Conservation (phyloP, 1,140 invertebrate genomes). For the Drosophila lacertosa region DNA sequence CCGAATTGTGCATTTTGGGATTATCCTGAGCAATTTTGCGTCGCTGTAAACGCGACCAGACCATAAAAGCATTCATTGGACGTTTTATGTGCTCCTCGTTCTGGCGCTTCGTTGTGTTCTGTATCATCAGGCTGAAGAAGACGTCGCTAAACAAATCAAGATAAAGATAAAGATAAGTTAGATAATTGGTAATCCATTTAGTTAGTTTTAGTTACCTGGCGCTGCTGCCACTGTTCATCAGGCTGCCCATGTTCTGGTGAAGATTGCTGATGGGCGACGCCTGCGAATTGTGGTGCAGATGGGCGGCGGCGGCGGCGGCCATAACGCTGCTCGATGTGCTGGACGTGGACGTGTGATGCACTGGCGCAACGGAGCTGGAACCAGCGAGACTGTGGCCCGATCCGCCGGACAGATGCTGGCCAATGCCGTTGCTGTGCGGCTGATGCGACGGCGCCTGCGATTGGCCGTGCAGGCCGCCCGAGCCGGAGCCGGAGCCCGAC, state of each 20-base stretch:
- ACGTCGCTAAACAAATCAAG: slow-evolving; percentile 67
- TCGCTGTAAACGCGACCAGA: slow-evolving; percentile 93
- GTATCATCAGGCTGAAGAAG: slow-evolving; percentile 83
- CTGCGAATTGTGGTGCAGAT: slow-evolving; percentile 80
- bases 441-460: slow-evolving; percentile 56
- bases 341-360: slow-evolving; percentile 55
- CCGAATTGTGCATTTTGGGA: slow-evolving; percentile 99
- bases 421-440: slow-evolving; percentile 67
- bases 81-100: slow-evolving; percentile 88
- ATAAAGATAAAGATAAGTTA: background rate
- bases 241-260: slow-evolving; percentile 82
- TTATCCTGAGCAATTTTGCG: slow-evolving; percentile 98
- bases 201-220: slow-evolving; percentile 73
- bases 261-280: slow-evolving; percentile 81
- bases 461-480: slow-evolving; percentile 55
- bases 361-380: slow-evolving; percentile 27
- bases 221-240: slow-evolving; percentile 83
- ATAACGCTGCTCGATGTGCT: slow-evolving; percentile 71
- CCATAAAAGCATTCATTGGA: slow-evolving; percentile 92
- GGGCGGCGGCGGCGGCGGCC: slow-evolving; percentile 78
- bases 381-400: slow-evolving; percentile 33
- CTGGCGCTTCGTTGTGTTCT: slow-evolving; percentile 81
- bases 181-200: background rate
- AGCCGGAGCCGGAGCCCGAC: slow-evolving; percentile 32
- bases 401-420: slow-evolving; percentile 47